Evolutionary conservation across 2,888 invertebrate species (phyloP).

Genomic region (Apamea sordens): DNA sequence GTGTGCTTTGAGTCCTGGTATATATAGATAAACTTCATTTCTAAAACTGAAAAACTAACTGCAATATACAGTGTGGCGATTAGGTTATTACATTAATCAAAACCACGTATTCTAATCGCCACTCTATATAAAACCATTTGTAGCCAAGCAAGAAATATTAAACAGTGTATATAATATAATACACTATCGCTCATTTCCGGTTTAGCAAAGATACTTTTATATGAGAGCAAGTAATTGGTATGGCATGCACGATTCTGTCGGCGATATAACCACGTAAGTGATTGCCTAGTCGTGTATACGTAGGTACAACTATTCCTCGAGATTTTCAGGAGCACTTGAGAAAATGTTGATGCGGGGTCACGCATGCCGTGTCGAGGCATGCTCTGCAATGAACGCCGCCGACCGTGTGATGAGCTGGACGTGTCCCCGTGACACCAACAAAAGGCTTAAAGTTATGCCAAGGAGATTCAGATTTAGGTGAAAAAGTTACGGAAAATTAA

Average conservation of each 20-base stretch:
- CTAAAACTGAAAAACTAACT: too few relatives aligned
- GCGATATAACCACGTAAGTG: conserved; percentile 66
- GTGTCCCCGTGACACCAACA: conserved; percentile 62
- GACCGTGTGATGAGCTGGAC: conserved; percentile 75
- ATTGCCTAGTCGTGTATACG: conserved; percentile 60
- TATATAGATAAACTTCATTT: too few relatives aligned
- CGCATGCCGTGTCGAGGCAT: conserved; percentile 76
- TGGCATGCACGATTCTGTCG: conserved; percentile 61
- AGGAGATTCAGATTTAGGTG: conserved; percentile 9
- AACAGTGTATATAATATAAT: conserved; percentile 35
- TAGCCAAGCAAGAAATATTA: conserved; percentile 25
- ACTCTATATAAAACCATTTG: conserved; percentile 8
- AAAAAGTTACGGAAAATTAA: not conserved
- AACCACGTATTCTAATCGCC: not conserved
- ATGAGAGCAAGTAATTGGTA: conserved; percentile 47
- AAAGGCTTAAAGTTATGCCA: conserved; percentile 23
- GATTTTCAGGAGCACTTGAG: conserved; percentile 72
- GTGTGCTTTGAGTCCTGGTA: not conserved
- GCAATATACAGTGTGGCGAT: too few relatives aligned
- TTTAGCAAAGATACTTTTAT: conserved; percentile 52
- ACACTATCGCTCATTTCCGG: conserved; percentile 45
- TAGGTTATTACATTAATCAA: too few relatives aligned
- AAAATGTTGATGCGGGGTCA: conserved; percentile 81
- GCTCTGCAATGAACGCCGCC: conserved; percentile 67
- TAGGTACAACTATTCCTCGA: conserved; percentile 53